Evolutionary conservation across 2,888 invertebrate genomes (phyloP).

Genomic region (Ochropleura leucogaster): DNA sequence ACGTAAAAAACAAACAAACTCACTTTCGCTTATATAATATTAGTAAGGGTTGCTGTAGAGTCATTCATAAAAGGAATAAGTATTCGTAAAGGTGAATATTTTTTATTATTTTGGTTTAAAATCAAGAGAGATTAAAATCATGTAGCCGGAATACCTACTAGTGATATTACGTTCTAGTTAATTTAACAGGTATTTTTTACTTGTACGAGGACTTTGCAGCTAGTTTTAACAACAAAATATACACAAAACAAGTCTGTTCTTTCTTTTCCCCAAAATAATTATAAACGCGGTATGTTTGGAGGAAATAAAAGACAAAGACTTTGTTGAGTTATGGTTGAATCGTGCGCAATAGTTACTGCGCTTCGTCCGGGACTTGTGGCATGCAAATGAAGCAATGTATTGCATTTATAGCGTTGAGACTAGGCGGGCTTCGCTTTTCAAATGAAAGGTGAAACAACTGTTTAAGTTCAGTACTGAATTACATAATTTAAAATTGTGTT

Average conservation of each 20-base stretch:
- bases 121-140: neutral
- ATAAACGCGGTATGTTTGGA: slow-evolving; percentile 56
- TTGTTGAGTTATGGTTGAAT: slow-evolving; percentile 71
- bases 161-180: neutral
- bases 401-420: slow-evolving; percentile 67
- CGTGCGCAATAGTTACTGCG: slow-evolving; percentile 70
- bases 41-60: neutral
- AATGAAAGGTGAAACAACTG: slow-evolving; percentile 32
- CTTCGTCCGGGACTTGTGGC: slow-evolving; percentile 64
- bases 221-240: slow-evolving; percentile 14
- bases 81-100: neutral
- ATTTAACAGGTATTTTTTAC: neutral
- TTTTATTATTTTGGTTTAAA: neutral
- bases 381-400: slow-evolving; percentile 77
- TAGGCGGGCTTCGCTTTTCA: slow-evolving; percentile 31
- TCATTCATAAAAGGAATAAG: neutral
- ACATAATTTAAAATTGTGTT: slow-evolving; percentile 23
- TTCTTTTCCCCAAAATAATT: slow-evolving; percentile 29
- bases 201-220: neutral
- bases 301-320: slow-evolving; percentile 71
- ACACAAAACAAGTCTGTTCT: neutral
- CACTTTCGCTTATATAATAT: too few relatives aligned
- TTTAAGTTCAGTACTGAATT: slow-evolving; percentile 26
- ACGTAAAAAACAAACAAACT: too few relatives aligned
- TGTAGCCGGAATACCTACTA: neutral